Evolutionary conservation across 2,113 vertebrate genomes (phyloP).

Genomic region (Takifugu bimaculatus): DNA sequence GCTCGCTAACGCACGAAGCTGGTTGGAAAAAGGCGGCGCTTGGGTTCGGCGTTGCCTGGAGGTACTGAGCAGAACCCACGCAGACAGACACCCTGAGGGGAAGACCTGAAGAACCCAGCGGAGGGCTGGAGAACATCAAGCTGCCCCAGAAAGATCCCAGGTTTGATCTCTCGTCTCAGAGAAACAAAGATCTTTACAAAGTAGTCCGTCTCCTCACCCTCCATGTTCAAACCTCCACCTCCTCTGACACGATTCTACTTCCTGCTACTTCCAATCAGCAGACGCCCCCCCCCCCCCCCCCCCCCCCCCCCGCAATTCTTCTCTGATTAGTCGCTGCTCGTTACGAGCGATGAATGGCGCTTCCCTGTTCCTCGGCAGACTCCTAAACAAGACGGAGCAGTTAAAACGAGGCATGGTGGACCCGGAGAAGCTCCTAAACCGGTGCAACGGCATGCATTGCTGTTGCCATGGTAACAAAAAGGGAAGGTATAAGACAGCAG

Average conservation of each 20-base stretch:
- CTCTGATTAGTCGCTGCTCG: background rate
- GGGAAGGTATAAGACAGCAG: too few species aligned
- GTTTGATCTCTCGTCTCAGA: background rate
- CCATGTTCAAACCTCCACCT: too few species aligned
- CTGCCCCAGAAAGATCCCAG: background rate
- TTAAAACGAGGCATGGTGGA: background rate
- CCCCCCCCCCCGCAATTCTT: background rate
- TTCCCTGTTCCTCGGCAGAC: slow-evolving; percentile 26
- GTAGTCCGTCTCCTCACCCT: too few species aligned
- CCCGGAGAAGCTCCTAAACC: background rate
- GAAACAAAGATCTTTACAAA: too few species aligned
- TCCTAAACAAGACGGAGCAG: too few species aligned
- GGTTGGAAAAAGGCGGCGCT: slow-evolving; percentile 43
- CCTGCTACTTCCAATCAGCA: too few species aligned
- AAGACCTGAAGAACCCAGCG: slow-evolving; percentile 39
- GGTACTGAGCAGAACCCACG: slow-evolving; percentile 50
- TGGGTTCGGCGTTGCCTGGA: slow-evolving; percentile 38
- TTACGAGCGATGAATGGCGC: background rate
- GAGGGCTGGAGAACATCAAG: slow-evolving; percentile 17
- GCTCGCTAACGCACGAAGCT: slow-evolving; percentile 57
- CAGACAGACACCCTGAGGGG: slow-evolving; percentile 49
- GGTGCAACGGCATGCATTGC: background rate
- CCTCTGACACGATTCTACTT: too few species aligned
- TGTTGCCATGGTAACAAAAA: background rate
- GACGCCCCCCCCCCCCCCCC: too few species aligned